Base-by-base conservation (phyloP, 2,113 vertebrate genomes). In the Sula dactylatra region DNA sequence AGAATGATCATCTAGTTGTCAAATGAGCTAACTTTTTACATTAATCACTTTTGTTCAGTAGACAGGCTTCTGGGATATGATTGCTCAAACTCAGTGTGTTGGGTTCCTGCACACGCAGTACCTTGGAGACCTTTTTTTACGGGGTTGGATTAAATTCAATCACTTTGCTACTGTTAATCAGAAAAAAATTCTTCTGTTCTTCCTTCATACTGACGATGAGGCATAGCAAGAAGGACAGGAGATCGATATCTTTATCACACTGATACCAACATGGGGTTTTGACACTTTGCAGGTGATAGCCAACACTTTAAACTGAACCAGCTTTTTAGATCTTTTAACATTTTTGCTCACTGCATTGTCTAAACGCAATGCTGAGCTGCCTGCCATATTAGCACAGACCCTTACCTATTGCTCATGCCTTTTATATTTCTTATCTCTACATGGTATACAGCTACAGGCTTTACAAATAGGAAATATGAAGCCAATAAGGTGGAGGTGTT, bases 31-130 rank as follows among this genome's bases (percentile, higher is more conserved):
- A 82, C 34, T 34, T 78, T 88, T 79, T 65, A 55, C 73, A 90
- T 82, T 94, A 83, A 95, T 96, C 84, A 89, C 42, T 90, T 88
- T 52, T 88, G 67, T 58, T 62, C 54, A 81, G 26, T 78, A 66
- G 81, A 49, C 34, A 97, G 67, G 14, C 40, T 65, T 66, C 67
- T 77, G 71, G 44, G 36, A 19, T 31, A 81, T 10, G 62, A 29
- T 42, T 74, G 8, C 72, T 69, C 64, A 70, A 34, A 42, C 45
- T 44, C 50, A 11, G 34, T 17, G 7, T 45, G 67, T 18, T 74
- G 54, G 34, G 72, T 56, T 13, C 25, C 78, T 90, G 55, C 16
- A 76, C 0, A 8, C 52, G 45, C 8, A 27, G 74, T 62, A 86
- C 65, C 36, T 73, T 38, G 25, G 36, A 93, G 64, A 89, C 62